Evolutionary conservation across 2,888 invertebrate species (phyloP), one percentile per base, ranked within the genome.

Genomic region (Eristalinus sepulchralis): DNA sequence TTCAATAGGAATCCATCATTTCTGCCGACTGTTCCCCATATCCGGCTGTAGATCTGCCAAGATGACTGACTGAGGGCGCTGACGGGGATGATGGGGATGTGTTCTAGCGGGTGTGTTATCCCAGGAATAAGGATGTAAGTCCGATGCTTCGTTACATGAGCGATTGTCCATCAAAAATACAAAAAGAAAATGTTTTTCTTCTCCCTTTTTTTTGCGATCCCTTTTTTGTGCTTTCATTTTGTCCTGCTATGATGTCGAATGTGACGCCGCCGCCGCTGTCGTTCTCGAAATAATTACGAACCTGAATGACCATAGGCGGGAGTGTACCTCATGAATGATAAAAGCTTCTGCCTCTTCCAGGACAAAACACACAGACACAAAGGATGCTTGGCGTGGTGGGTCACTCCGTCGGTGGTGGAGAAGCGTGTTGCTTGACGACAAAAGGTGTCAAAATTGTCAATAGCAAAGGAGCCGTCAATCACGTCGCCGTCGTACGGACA

Each of bases 361-460:
- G 47, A 47, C 8, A 47, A 8, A 60, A 53, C 39, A 27, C 68
- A 39, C 27, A 5, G 27, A 27, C 67, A 72, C 31, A 62, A 53
- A 57, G 33, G 60, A 55, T 67, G 62, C 68, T 83, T 77, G 83
- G 67, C 10, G 17, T 27, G 22, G 24, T 55, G 10, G 62, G 47
- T 17, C 36, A 36, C 33, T 47, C 31, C 11, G 24, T 71, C 13
- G 60, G 64, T 66, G 11, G 17, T 17, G 34, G 17, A 47, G 13
- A 39, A 22, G 70, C 60, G 47, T 64, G 66, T 77, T 66, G 34
- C 67, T 67, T 71, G 63, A 67, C 63, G 83, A 67, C 79, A 62
- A 59, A 64, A 85, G 67, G 76, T 85, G 84, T 81, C 84, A 76
- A 81, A 76, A 81, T 67, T 81, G 76, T 84, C 81, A 77, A 85